Percentiles rank a stretch among this genome's conserved stretches.
These are phyloP conservation scores for Slavum lentiscoides DNA, from an alignment of 2,888 invertebrate species.

Conservation along the genomic window DNA sequence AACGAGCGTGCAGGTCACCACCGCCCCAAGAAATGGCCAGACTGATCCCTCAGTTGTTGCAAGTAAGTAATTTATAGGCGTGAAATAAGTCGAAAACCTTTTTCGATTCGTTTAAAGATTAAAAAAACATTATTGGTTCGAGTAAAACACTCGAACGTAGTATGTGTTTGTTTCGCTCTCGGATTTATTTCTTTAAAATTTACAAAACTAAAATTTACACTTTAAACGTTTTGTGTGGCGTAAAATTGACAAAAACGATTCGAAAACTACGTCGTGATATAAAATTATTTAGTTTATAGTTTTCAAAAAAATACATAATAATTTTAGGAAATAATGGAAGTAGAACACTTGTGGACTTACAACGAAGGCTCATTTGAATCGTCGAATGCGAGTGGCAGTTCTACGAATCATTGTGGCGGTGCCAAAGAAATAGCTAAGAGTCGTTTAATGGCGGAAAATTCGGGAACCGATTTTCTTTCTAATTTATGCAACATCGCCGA, in stretches of 20 bases:
- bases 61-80: conserved; percentile 53
- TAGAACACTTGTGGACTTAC: conserved; percentile 93
- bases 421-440: conserved; percentile 50
- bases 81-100: too few relatives aligned
- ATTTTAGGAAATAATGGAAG: conserved; percentile 89
- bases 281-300: not conserved
- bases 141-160: too few relatives aligned
- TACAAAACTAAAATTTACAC: too few relatives aligned
- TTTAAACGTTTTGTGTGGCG: too few relatives aligned
- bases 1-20: conserved; percentile 56
- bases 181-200: too few relatives aligned
- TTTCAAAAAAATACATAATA: not conserved
- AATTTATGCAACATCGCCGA: conserved; percentile 93
- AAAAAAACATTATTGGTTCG: too few relatives aligned
- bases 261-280: not conserved
- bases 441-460: conserved; percentile 49
- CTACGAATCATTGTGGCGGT: conserved; percentile 47
- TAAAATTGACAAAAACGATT: not conserved
- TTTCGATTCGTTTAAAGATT: too few relatives aligned
- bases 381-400: conserved; percentile 50
- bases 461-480: conserved; percentile 64
- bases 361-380: conserved; percentile 71
- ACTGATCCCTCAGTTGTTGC: conserved; percentile 57
- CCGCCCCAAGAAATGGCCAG: conserved; percentile 55
- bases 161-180: too few relatives aligned